Base-by-base conservation (phyloP, 1,140 invertebrate species). In the Scylla paramamosain region DNA sequence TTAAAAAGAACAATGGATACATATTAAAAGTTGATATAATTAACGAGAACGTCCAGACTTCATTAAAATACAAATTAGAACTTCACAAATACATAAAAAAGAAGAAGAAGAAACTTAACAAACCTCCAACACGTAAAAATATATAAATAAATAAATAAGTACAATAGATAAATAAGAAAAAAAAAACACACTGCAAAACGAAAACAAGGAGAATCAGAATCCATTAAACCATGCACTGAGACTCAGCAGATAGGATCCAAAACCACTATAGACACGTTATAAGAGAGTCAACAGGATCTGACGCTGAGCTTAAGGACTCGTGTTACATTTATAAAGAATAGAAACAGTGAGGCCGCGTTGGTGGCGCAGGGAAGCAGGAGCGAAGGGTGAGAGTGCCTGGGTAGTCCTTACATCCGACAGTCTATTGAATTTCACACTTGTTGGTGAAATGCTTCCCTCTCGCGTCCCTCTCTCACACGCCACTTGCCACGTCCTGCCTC, bases 351-450 rank as follows among this genome's bases (percentile, higher is more conserved):
- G 52, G 2, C 10, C 52, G 10, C 10, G 52, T 59, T 39, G 52
- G 52, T 12, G 52, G 52, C 10, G 52, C 2, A 20, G 59, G 20
- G 90, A 92, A 28, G 48, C 12, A n/a, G 67, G n/a, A 8, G 8
- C 12, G n/a, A 20, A n/a, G 67, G n/a, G 67, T 7, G 67, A 77
- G 67, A 0, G 67, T n/a, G 67, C 12, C 20, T 6, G 12, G 12
- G 7, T 1, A 25, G 67, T 77, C 67, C 67, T 20, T n/a, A n/a
- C 67, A 7, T 77, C 67, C n/a, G 67, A 0, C 67, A 12, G 67
- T 77, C 67, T 77, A 77, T 77, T 77, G 67, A 77, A n/a, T 77
- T 77, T 77, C 67, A 77, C 67, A 20, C 67, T 77, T 77, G 67
- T 77, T 77, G 67, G 67, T 25, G 67, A 77, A 25, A n/a, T 77